Base-by-base conservation (phyloP, 2,797 vertebrate species). In the Geotria australis region DNA sequence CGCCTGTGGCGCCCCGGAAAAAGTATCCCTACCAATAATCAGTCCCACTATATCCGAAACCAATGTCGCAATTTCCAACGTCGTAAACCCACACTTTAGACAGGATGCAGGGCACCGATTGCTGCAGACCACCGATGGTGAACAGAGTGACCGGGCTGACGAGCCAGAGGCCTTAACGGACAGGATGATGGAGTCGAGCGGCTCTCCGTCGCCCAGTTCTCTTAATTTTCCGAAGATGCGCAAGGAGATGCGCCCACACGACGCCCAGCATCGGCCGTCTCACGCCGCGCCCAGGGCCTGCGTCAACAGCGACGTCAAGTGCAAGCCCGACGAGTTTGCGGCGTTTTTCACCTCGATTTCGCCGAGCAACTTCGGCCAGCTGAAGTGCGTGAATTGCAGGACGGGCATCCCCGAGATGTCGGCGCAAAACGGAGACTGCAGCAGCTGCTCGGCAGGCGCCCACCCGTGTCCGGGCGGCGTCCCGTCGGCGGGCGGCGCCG, bases 1-100 rank as follows among this genome's bases (percentile, higher is more conserved):
- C 0, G 88, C 79, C 59, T 98, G 89, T 0, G 86, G 89, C 0
- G 88, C 88, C 1, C 89, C 89, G 10, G 75, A 85, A 55, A 91
- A 86, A 67, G 76, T 94, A 46, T 94, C 88, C 2, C 70, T 98
- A 64, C 89, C 89, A 63, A 85, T 88, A 68, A 95, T 95, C 64
- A 88, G 86, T 1, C 89, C 89, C 1, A 88, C 94, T 55, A 51
- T 55, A 55, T 15, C 51, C 12, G 51, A 55, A 55, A 55, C 55
- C 69, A 79, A 88, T 0, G 73, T 95, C 59, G 86, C 94, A 59
- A 86, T 94, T 57, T 85, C 86, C 0, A 85, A 98, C 62, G 78
- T 95, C 2, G 73, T 76, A 51, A 79, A 86, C 1, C 85, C 84
- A 0, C 74, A 73, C 0, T 74, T 77, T 46, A 73, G 79, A 48